Percentiles rank a stretch among this genome's conserved stretches.
Conservation (phyloP, 2,888 invertebrate species). For the Callyntrura sp. region DNA sequence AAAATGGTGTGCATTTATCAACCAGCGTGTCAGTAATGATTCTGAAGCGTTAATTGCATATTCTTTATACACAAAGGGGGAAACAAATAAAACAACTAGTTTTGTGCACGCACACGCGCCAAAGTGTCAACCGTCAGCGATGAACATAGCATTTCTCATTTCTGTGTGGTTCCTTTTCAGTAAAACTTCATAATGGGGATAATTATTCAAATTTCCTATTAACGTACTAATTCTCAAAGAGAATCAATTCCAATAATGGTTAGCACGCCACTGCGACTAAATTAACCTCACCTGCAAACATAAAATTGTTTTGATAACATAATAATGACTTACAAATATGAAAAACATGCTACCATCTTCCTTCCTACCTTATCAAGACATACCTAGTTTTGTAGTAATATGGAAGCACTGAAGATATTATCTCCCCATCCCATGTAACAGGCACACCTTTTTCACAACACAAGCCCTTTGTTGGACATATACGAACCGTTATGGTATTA, state of each 20-base stretch:
- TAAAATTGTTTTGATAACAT: not conserved
- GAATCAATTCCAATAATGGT: slow-evolving; percentile 12
- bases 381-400: not conserved
- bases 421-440: not conserved
- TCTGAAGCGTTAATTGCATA: not conserved
- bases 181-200: slow-evolving; percentile 14
- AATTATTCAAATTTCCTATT: not conserved
- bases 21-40: not conserved
- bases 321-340: not conserved
- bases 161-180: not conserved
- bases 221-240: slow-evolving; percentile 1
- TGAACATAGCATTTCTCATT: not conserved
- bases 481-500: not conserved
- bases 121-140: not conserved
- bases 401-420: slow-evolving; percentile 15
- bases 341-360: slow-evolving; percentile 52
- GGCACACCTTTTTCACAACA: slow-evolving; percentile 21
- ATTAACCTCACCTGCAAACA: not conserved
- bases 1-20: slow-evolving; percentile 16
- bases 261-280: not conserved
- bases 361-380: slow-evolving; percentile 19
- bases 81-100: not conserved
- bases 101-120: slow-evolving; percentile 10
- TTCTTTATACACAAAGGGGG: not conserved
- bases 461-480: not conserved